Conservation (phyloP, 1,140 invertebrate genomes). For the Triops longicaudatus region DNA sequence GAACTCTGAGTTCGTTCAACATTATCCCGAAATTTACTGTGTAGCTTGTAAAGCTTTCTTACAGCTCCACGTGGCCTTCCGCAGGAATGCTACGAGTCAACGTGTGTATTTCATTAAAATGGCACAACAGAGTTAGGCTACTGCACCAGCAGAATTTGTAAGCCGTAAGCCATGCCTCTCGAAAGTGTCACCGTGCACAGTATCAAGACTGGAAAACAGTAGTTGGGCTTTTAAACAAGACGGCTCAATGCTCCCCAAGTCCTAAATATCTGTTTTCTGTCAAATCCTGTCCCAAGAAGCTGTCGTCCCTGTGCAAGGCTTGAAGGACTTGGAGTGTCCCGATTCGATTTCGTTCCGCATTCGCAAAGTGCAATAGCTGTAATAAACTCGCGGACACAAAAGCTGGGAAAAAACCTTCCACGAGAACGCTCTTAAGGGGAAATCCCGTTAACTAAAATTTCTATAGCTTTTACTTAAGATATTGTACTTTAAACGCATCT, state of each 20-base stretch:
- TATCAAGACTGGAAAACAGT: too few species aligned
- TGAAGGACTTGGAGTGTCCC: neutral
- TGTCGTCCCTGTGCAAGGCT: neutral
- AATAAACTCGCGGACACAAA: too few species aligned
- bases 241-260: neutral
- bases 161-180: neutral
- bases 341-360: neutral
- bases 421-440: too few species aligned
- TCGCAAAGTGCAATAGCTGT: neutral
- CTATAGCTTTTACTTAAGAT: too few species aligned
- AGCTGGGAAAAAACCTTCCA: too few species aligned
- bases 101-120: conserved; percentile 1
- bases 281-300: neutral
- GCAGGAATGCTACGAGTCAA: neutral
- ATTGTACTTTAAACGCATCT: too few species aligned
- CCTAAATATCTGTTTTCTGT: conserved; percentile 4
- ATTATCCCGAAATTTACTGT: too few species aligned
- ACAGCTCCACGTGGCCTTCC: too few species aligned
- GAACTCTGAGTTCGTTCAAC: too few species aligned
- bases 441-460: too few species aligned
- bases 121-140: neutral
- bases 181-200: neutral
- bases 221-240: neutral
- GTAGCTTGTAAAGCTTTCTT: neutral
- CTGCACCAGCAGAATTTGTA: neutral